phyloP scores from a whole-genome alignment of 2,113 vertebrate genomes.

The Syngnathus floridae region DNA sequence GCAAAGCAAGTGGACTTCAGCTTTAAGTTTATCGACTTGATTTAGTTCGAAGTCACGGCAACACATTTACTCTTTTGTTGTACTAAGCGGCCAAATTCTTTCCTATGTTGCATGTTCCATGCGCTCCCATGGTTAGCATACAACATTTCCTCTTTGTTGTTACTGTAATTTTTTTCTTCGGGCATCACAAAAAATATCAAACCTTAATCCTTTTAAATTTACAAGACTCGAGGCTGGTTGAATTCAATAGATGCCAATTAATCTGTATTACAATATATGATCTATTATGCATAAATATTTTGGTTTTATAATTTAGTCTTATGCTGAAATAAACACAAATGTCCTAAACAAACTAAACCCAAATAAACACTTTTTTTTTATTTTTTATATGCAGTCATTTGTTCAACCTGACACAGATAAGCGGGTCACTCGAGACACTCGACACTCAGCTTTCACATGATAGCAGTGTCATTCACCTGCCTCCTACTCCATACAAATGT shows the following conservation, averaged over 20 bases:
- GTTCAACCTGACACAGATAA: conserved; percentile 36
- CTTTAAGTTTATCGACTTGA: background rate
- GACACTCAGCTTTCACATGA: conserved; percentile 56
- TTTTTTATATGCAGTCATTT: conserved; percentile 20
- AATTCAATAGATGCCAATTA: too few relatives aligned
- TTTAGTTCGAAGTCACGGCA: background rate
- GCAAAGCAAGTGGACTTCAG: background rate
- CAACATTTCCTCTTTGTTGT: background rate
- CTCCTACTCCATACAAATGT: conserved; percentile 58
- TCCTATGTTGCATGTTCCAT: background rate
- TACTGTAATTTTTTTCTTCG: background rate
- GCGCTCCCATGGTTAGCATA: background rate
- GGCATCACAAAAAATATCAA: background rate
- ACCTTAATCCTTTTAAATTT: background rate
- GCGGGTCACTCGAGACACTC: conserved; percentile 33
- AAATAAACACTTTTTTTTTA: background rate
- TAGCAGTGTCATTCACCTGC: conserved; percentile 54
- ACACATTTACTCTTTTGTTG: background rate
- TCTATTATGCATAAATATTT: too few relatives aligned
- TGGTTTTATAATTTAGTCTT: too few relatives aligned
- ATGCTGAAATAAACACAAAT: too few relatives aligned
- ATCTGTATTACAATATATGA: too few relatives aligned
- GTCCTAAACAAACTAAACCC: too few relatives aligned
- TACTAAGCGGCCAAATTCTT: background rate
- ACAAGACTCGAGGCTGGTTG: background rate